These are phyloP conservation scores for Oreochromis niloticus DNA, from an alignment of 2,113 vertebrate species.

Conservation along the genomic window DNA sequence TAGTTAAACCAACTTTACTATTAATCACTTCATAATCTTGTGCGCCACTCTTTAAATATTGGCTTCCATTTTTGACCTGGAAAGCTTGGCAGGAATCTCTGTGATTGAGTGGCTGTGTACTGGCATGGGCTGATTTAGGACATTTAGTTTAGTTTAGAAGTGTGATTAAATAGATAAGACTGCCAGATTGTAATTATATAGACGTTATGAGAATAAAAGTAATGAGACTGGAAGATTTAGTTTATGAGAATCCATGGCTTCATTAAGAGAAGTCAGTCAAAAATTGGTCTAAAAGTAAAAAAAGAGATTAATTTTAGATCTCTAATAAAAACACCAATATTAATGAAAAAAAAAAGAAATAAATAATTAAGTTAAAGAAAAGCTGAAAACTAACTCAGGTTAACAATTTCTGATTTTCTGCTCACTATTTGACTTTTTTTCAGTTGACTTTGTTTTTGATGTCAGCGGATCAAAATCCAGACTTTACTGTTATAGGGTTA, in stretches of 20 bases:
- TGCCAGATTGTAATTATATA: slow-evolving; percentile 34
- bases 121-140: slow-evolving; percentile 27
- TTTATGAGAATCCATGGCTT: neutral
- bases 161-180: slow-evolving; percentile 43
- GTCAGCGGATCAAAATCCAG: neutral
- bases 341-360: neutral
- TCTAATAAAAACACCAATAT: neutral
- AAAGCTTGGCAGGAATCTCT: neutral
- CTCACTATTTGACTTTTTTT: neutral
- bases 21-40: slow-evolving; percentile 6
- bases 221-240: neutral
- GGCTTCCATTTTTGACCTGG: slow-evolving; percentile 20
- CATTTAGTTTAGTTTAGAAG: slow-evolving; percentile 15
- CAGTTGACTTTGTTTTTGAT: neutral
- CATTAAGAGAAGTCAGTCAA: slow-evolving; percentile 3
- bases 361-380: neutral
- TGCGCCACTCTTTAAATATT: slow-evolving; percentile 8
- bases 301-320: neutral
- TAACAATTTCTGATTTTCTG: neutral
- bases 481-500: neutral
- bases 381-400: neutral
- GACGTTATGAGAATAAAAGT: slow-evolving; percentile 21
- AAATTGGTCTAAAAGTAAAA: neutral
- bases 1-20: neutral
- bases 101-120: slow-evolving; percentile 13